phyloP scores from a whole-genome alignment of 2,888 invertebrate genomes.

The Buathra laborator region DNA sequence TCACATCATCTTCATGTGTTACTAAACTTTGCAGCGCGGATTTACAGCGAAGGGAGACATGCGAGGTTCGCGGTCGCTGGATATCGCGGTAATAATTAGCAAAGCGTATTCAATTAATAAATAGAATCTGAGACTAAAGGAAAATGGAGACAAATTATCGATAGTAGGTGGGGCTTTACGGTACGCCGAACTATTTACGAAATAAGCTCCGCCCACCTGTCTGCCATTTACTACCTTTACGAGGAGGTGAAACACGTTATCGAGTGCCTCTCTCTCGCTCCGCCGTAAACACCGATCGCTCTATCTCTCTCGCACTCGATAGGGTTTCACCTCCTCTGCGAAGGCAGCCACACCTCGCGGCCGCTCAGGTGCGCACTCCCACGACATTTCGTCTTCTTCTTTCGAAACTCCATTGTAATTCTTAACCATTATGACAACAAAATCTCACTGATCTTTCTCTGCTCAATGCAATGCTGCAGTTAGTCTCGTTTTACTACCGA shows the following conservation, averaged over 20 bases:
- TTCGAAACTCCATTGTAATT: conserved; percentile 11
- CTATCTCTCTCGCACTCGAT: too few relatives aligned
- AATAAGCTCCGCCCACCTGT: conserved; percentile 78
- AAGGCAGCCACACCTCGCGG: conserved; percentile 50
- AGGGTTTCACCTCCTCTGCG: too few relatives aligned
- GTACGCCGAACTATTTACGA: conserved; percentile 56
- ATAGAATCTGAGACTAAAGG: not conserved
- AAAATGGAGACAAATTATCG: conserved; percentile 65
- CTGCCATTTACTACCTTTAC: conserved; percentile 66
- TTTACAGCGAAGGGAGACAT: not conserved
- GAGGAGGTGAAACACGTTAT: too few relatives aligned
- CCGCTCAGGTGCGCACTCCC: conserved; percentile 67
- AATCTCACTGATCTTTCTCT: not conserved
- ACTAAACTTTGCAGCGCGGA: not conserved
- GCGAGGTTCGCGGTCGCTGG: not conserved
- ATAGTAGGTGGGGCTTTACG: conserved; percentile 75
- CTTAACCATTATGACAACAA: not conserved
- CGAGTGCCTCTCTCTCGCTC: too few relatives aligned
- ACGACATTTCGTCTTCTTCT: conserved; percentile 37
- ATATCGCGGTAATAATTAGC: not conserved
- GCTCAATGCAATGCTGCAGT: not conserved
- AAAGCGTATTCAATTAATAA: not conserved
- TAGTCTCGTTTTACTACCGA: not conserved
- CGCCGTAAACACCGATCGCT: too few relatives aligned
- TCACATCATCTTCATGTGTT: not conserved